Conservation (phyloP, 2,113 vertebrate species). For the Chrysemys picta region DNA sequence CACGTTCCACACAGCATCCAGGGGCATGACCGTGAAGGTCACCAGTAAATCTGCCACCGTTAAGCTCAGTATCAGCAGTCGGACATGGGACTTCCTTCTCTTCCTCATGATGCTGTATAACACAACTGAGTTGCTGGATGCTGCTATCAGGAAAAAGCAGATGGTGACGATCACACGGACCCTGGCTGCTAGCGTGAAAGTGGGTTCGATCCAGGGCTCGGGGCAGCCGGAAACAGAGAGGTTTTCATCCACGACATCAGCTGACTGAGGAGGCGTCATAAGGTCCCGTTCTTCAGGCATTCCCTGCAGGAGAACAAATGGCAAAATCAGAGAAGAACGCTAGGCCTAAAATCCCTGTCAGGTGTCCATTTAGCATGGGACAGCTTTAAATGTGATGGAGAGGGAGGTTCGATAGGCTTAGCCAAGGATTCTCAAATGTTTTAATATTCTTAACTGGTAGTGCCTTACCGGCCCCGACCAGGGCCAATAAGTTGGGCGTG, state of each 20-base stretch:
- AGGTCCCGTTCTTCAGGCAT: constrained; percentile 48
- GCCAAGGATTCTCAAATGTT: not conserved
- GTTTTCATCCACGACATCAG: not conserved
- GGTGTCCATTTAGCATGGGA: not conserved
- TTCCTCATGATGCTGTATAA: constrained; percentile 74
- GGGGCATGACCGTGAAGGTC: constrained; percentile 85
- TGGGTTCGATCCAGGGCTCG: constrained; percentile 62
- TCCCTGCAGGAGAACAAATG: not conserved
- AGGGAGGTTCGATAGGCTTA: not conserved
- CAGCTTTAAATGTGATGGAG: not conserved
- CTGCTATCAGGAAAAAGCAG: constrained; percentile 69
- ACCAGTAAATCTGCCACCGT: constrained; percentile 83
- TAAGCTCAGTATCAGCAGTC: constrained; percentile 83
- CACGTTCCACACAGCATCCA: constrained; percentile 85
- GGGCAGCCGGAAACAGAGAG: not conserved
- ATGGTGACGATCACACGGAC: constrained; percentile 66
- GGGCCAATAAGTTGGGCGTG: not conserved
- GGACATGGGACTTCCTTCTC: constrained; percentile 80
- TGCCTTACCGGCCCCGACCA: not conserved
- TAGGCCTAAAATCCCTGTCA: not conserved
- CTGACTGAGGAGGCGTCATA: not conserved
- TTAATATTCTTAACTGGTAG: not conserved
- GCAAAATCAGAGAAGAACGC: not conserved
- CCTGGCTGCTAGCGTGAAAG: constrained; percentile 49
- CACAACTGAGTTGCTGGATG: constrained; percentile 48